phyloP scores from a whole-genome alignment of 2,797 vertebrate species.

The Trematomus bernacchii region DNA sequence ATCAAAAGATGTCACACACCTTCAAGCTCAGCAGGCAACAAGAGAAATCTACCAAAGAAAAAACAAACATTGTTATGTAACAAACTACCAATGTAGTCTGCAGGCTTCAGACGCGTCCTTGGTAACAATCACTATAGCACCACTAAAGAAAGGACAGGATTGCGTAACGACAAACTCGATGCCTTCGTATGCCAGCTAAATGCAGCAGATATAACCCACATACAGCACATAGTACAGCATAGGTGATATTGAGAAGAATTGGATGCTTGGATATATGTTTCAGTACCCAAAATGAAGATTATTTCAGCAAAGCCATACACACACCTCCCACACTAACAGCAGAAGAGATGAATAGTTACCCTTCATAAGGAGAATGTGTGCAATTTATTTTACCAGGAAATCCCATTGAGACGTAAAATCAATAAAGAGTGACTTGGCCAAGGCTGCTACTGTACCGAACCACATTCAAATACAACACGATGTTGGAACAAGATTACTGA shows the following conservation, averaged over 20 bases:
- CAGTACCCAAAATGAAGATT: neutral
- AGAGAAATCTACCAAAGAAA: constrained; percentile 26
- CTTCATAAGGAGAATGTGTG: constrained; percentile 3
- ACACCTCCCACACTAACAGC: constrained; percentile 1
- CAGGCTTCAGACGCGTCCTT: constrained; percentile 60
- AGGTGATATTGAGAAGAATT: neutral
- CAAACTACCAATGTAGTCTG: constrained; percentile 47
- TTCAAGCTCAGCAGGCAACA: constrained; percentile 31
- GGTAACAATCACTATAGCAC: constrained; percentile 72
- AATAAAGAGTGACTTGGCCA: no score
- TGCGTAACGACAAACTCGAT: constrained; percentile 55
- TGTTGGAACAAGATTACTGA: no score
- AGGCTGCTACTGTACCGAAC: no score
- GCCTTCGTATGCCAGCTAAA: constrained; percentile 12
- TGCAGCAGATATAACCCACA: neutral
- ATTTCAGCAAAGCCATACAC: no score
- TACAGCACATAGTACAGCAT: neutral
- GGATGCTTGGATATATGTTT: neutral
- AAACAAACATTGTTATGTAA: constrained; percentile 58
- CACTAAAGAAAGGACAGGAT: constrained; percentile 48
- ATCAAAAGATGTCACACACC: constrained; percentile 22
- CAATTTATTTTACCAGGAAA: neutral
- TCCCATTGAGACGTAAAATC: no score
- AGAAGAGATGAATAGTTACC: constrained; percentile 24
- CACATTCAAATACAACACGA: no score